Evolutionary conservation across 2,113 vertebrate species (phyloP).

Genomic region (Notarius quadriscutis): DNA sequence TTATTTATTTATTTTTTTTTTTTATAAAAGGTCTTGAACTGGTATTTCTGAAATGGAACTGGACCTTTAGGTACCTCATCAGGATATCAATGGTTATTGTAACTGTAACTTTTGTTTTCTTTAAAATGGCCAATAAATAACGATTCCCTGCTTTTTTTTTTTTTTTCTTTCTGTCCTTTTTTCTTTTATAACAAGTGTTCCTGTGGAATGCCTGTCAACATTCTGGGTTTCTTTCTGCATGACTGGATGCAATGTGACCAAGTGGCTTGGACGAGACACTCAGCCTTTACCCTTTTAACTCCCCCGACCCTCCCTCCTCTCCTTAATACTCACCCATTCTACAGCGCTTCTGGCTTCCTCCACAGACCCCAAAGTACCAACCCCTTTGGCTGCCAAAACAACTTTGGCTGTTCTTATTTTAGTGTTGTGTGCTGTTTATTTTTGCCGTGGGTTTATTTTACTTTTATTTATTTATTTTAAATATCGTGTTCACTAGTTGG

Average conservation of each 20-base stretch:
- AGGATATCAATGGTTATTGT: slow-evolving; percentile 68
- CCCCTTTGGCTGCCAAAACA: slow-evolving; percentile 83
- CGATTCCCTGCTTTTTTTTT: slow-evolving; percentile 56
- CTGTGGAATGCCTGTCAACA: slow-evolving; percentile 97
- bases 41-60: slow-evolving; percentile 77
- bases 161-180: slow-evolving; percentile 62
- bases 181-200: slow-evolving; percentile 79
- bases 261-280: slow-evolving; percentile 91
- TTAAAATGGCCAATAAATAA: slow-evolving; percentile 66
- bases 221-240: slow-evolving; percentile 94
- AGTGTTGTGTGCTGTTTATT: slow-evolving; percentile 63
- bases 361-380: slow-evolving; percentile 82
- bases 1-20: slow-evolving; percentile 51
- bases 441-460: slow-evolving; percentile 39
- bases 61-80: slow-evolving; percentile 64
- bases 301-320: slow-evolving; percentile 62
- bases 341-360: slow-evolving; percentile 84
- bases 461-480: not conserved
- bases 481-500: slow-evolving; percentile 14
- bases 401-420: slow-evolving; percentile 70
- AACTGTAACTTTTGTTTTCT: slow-evolving; percentile 68
- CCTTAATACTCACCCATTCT: slow-evolving; percentile 77
- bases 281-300: slow-evolving; percentile 78
- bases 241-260: slow-evolving; percentile 93
- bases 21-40: slow-evolving; percentile 45